Evolutionary conservation across 2,888 invertebrate species (phyloP), one percentile per base, ranked within the genome.

Genomic region (Nebria brevicollis): DNA sequence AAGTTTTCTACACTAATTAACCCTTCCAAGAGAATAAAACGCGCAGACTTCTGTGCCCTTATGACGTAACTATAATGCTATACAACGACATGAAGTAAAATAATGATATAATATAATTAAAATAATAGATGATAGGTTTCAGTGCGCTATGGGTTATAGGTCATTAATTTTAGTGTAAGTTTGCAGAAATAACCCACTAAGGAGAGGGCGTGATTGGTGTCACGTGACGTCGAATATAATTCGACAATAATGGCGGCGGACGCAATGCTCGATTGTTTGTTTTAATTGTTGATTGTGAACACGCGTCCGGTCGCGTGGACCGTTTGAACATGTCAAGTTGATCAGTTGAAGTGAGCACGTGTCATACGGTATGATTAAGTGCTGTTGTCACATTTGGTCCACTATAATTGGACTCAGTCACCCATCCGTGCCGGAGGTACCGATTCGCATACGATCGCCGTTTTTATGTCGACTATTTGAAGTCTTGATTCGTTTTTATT

Each of bases 211-310:
- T 81, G 76, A 77, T 81, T 77, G 74, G 75, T 77, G 75, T 64
- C 77, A 77, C 77, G 72, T 77, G 82, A 82, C 82, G 72, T 54
- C 25, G 26, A 41, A 65, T 42, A 81, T 77, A 77, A 82, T 77
- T 41, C 34, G n/a, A 66, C 54, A 66, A 68, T 70, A 70, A 41
- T 74, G 80, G 54, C 74, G 15, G 73, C 64, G 20, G 13, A 34
- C 74, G 54, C 68, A 73, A 34, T 72, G 73, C 13, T 75, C 78
- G 79, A 83, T 85, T 86, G 86, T 86, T 86, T 86, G 86, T 85
- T 86, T 86, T 86, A 86, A 86, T 86, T 85, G 85, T 84, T 85
- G 86, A 85, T 86, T 86, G 85, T 81, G 77, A 84, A 83, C 86
- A 85, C 85, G 85, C 84, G 85, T 75, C 83, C 79, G 72, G 77